Evolutionary conservation across 2,113 vertebrate species (phyloP).

Genomic region (Nettapus auritus): DNA sequence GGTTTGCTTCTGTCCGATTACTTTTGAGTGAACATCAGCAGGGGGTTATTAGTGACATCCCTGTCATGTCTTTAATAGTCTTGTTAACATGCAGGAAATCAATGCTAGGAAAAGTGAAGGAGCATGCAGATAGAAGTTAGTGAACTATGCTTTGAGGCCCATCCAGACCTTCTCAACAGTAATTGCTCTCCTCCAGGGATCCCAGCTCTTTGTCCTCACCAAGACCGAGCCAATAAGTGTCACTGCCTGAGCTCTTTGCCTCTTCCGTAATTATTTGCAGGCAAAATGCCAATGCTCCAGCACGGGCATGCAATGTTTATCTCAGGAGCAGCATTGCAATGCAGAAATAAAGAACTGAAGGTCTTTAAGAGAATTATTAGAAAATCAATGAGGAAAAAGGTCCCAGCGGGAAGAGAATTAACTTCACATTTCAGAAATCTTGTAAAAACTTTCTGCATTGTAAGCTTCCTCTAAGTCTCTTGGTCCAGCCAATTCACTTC

Average conservation of each 20-base stretch:
- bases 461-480: background rate
- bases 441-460: background rate
- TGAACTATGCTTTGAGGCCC: background rate
- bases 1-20: background rate
- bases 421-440: background rate
- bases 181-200: background rate
- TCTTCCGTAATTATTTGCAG: background rate
- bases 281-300: background rate
- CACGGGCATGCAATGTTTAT: background rate
- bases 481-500: background rate
- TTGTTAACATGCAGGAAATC: conserved; percentile 24
- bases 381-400: background rate
- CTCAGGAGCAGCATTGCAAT: background rate
- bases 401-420: background rate
- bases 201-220: background rate
- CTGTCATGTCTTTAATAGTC: background rate
- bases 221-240: background rate
- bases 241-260: background rate
- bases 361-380: background rate
- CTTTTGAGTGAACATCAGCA: background rate
- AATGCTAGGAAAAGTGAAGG: background rate
- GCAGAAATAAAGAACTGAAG: background rate
- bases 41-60: background rate
- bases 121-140: background rate
- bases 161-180: background rate